Evolutionary conservation across 2,113 vertebrate species (phyloP), one percentile per base, ranked within the genome.

Genomic region (Apus apus): DNA sequence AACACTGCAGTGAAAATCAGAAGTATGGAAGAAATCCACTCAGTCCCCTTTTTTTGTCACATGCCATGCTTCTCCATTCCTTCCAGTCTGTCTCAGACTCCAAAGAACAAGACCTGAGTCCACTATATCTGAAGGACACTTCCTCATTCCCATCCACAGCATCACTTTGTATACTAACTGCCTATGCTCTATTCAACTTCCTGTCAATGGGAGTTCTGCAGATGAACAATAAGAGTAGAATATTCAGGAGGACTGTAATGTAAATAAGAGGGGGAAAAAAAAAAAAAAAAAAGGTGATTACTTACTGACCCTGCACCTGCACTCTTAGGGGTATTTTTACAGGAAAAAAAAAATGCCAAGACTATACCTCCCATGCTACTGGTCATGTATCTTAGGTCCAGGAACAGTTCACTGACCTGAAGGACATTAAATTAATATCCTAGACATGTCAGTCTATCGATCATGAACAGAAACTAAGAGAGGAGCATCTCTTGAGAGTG

Each of bases 241-340:
- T 90, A 88, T 78, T 78, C 57, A 91, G 90, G 66, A 72, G 13
- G 10, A n/a, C 16, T 61, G 38, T 57, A 87, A 95, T 54, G 32
- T 30, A 84, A 38, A 84, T 71, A 36, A 79, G 56, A 89, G 34
- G 21, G n/a, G n/a, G 38, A 38, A 38, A 38, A 38, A 38, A 38
- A 38, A 38, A 38, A 25, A 87, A 96, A 89, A 78, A 96, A 87
- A 81, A 57, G 54, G 30, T 57, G 93, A 92, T 95, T 94, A 74
- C 38, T 30, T 76, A 67, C n/a, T n/a, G n/a, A n/a, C n/a, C n/a
- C n/a, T 93, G 40, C 54, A 93, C 90, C 93, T 95, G 51, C 12
- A 32, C 5, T 92, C 77, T 94, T 78, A 78, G 21, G 53, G 9
- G 66, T 66, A 87, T 40, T 94, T 93, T 89, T 54, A 5, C 36